Evolutionary conservation across 2,888 invertebrate genomes (phyloP), one percentile per base, ranked within the genome.

Genomic region (Caenorhabditis sp.): DNA sequence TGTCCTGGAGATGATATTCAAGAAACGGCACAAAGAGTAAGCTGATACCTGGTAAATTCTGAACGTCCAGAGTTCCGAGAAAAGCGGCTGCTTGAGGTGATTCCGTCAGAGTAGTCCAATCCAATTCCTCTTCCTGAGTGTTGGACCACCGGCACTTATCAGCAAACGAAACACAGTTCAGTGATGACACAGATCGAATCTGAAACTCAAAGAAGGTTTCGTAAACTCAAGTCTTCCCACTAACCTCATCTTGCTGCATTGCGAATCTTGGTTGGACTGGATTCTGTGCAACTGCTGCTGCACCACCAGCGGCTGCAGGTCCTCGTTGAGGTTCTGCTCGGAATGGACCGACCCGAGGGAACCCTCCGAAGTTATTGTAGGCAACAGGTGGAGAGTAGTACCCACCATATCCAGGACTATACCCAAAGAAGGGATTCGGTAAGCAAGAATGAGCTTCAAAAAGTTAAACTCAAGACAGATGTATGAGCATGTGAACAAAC

Each of bases 111-210:
- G 87, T 82, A 5, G 80, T 73, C 89, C 89, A 89, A 63, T 89
- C 88, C 24, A 89, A 68, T 64, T 88, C 89, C 24, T 89, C 89
- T 38, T 88, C 87, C 56, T 87, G 87, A 5, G 88, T 89, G 49
- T 89, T 89, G 19, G 87, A 84, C 89, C 89, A 89, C 10, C 85
- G 76, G 72, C 89, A 89, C 10, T 83, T 82, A 26, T 85, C 75
- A 44, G 66, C 73, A 26, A 88, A 87, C 6, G 68, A 80, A 2
- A 80, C 81, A 38, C 88, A 88, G 56, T 89, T 88, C 61, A 89
- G 64, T 0, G 83, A 58, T 12, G 87, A 79, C 0, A 81, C 44
- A 12, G 80, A 80, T 7, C 66, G 70, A 1, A 82, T 82, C 80
- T 84, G 2, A 44, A 44, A 38, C 19, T 51, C 12, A 41, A 28